Percentiles rank a stretch among this genome's conserved stretches.
phyloP scores from a whole-genome alignment of 2,888 invertebrate genomes.

The Protophormia terraenovae region DNA sequence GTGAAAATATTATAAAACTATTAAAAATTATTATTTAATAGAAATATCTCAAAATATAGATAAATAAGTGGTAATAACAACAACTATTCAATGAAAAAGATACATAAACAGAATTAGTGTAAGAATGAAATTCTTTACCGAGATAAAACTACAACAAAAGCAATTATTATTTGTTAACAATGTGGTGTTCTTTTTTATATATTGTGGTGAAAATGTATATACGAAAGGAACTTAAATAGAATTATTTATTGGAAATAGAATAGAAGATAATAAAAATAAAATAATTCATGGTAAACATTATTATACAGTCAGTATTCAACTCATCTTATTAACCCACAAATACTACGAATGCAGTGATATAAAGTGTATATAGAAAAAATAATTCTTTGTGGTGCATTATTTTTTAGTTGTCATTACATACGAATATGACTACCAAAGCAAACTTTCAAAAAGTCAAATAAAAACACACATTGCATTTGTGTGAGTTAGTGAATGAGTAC shows the following conservation, averaged over 20 bases:
- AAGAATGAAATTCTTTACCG: slow-evolving; percentile 28
- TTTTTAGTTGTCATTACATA: slow-evolving; percentile 52
- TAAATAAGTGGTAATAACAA: slow-evolving; percentile 31
- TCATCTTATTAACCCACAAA: slow-evolving; percentile 28
- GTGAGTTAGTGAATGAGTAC: slow-evolving; percentile 37
- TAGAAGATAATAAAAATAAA: slow-evolving; percentile 7
- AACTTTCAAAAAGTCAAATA: slow-evolving; percentile 59
- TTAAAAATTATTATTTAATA: slow-evolving; percentile 16
- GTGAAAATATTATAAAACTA: slow-evolving; percentile 34
- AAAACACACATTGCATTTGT: slow-evolving; percentile 42
- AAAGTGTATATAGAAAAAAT: slow-evolving; percentile 45
- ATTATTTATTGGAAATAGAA: not conserved
- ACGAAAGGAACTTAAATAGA: slow-evolving; percentile 25
- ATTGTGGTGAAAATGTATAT: slow-evolving; percentile 30
- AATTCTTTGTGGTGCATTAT: slow-evolving; percentile 61
- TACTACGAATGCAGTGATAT: slow-evolving; percentile 39
- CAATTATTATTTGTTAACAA: slow-evolving; percentile 32
- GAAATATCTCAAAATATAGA: not conserved
- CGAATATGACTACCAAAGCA: slow-evolving; percentile 56
- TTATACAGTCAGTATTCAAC: not conserved
- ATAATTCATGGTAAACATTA: slow-evolving; percentile 35
- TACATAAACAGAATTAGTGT: not conserved
- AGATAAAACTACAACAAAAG: slow-evolving; percentile 26
- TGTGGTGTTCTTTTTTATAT: slow-evolving; percentile 37
- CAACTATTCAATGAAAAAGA: not conserved